Percentiles rank a stretch among this genome's conserved stretches.
phyloP scores from a whole-genome alignment of 2,888 invertebrate genomes.

The Celastrina argiolus region DNA sequence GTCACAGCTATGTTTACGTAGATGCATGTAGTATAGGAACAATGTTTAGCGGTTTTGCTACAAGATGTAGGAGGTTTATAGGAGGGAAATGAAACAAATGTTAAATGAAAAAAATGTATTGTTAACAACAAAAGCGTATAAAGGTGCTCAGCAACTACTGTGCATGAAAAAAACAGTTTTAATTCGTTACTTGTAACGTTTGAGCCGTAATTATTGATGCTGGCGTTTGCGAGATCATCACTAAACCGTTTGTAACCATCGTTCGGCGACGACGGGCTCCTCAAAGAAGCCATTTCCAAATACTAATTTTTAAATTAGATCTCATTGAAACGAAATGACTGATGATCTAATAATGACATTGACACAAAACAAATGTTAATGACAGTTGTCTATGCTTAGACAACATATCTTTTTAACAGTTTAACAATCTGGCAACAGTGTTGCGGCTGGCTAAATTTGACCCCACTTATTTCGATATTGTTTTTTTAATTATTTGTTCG shows the following conservation, averaged over 20 bases:
- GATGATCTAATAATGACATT: conserved; percentile 26
- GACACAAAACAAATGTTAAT: conserved; percentile 20
- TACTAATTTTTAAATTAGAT: conserved; percentile 48
- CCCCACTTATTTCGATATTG: no score
- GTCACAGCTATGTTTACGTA: conserved; percentile 54
- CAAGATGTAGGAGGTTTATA: conserved; percentile 39
- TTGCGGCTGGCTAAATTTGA: no score
- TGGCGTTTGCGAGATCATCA: conserved; percentile 78
- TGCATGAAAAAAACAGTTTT: conserved; percentile 65
- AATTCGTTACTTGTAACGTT: conserved; percentile 78
- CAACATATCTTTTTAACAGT: background rate
- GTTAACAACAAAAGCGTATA: conserved; percentile 71
- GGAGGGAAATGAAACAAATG: conserved; percentile 64
- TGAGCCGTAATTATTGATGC: conserved; percentile 80
- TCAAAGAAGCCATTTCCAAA: conserved; percentile 74
- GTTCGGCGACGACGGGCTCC: conserved; percentile 78
- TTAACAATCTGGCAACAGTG: background rate
- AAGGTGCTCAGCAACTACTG: conserved; percentile 65
- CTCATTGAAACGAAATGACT: conserved; percentile 21
- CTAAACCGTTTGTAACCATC: conserved; percentile 82
- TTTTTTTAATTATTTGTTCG: no score
- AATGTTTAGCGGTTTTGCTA: conserved; percentile 44
- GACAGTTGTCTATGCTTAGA: background rate
- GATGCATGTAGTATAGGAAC: conserved; percentile 44
- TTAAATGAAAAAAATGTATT: conserved; percentile 68